phyloP scores from a whole-genome alignment of 2,797 vertebrate species.

The Cichlasoma orientale region DNA sequence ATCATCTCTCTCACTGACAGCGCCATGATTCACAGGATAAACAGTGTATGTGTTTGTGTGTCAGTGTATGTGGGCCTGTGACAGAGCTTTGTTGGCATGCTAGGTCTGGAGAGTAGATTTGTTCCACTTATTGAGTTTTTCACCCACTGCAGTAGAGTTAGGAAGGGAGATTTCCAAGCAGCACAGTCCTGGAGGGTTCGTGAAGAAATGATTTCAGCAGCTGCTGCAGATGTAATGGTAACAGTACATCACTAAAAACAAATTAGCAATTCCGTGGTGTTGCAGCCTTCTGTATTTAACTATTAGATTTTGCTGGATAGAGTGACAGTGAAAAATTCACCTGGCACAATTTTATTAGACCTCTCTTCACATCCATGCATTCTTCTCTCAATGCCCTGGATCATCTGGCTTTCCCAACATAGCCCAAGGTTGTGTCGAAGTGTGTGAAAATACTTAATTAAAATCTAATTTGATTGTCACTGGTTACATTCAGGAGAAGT shows the following conservation, averaged over 20 bases:
- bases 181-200: slow-evolving; percentile 42
- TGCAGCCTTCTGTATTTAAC: slow-evolving; percentile 33
- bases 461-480: slow-evolving; percentile 53
- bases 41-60: slow-evolving; percentile 21
- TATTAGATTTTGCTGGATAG: slow-evolving; percentile 15
- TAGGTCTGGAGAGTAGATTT: slow-evolving; percentile 53
- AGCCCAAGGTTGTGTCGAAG: slow-evolving; percentile 49
- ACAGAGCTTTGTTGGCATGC: slow-evolving; percentile 27
- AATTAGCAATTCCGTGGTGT: slow-evolving; percentile 38
- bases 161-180: slow-evolving; percentile 49
- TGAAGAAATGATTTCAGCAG: slow-evolving; percentile 45
- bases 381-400: slow-evolving; percentile 8
- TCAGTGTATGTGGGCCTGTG: slow-evolving; percentile 16
- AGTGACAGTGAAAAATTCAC: slow-evolving; percentile 49
- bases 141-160: slow-evolving; percentile 28
- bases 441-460: slow-evolving; percentile 56
- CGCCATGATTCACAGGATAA: slow-evolving; percentile 41
- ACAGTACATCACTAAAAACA: slow-evolving; percentile 58
- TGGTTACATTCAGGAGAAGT: slow-evolving; percentile 21
- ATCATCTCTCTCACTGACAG: slow-evolving; percentile 57
- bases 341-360: slow-evolving; percentile 35
- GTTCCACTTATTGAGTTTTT: slow-evolving; percentile 64
- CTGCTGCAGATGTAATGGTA: slow-evolving; percentile 57
- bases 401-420: slow-evolving; percentile 25
- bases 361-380: background rate